Evolutionary conservation across 2,888 invertebrate genomes (phyloP).

Genomic region (Ypsolopha scabrella): DNA sequence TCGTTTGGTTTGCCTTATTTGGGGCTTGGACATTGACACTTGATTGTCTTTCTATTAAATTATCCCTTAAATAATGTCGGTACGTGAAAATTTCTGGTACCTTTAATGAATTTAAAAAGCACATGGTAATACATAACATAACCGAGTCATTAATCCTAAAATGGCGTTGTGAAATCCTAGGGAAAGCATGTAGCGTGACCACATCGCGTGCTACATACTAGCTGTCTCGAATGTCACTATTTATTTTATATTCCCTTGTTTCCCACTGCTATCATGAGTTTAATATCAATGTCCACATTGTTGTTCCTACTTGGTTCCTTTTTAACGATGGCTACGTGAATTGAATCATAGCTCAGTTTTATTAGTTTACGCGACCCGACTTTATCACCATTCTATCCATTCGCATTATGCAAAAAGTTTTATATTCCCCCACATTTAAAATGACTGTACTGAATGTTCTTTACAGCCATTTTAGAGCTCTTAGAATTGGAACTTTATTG

Average conservation of each 20-base stretch:
- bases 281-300: constrained; percentile 25
- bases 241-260: constrained; percentile 27
- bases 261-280: constrained; percentile 41
- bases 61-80: no score
- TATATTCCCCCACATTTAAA: constrained; percentile 10
- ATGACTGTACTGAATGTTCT: neutral
- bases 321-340: constrained; percentile 17
- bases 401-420: constrained; percentile 13
- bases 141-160: neutral
- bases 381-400: constrained; percentile 13
- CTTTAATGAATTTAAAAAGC: no score
- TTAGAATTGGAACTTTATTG: neutral
- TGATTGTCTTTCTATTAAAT: no score
- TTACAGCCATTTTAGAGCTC: no score
- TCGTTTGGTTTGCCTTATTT: no score
- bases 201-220: constrained; percentile 45
- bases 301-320: constrained; percentile 12
- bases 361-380: constrained; percentile 15
- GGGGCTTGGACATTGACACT: no score
- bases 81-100: no score
- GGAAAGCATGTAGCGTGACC: constrained; percentile 50
- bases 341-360: constrained; percentile 14
- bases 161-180: constrained; percentile 26
- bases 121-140: no score
- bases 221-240: constrained; percentile 15